A percentile compares a stretch with the other conserved stretches of the same genome.
These are phyloP conservation scores for Eurytoma californica DNA, from an alignment of 2,888 invertebrate species.

Conservation along the genomic window DNA sequence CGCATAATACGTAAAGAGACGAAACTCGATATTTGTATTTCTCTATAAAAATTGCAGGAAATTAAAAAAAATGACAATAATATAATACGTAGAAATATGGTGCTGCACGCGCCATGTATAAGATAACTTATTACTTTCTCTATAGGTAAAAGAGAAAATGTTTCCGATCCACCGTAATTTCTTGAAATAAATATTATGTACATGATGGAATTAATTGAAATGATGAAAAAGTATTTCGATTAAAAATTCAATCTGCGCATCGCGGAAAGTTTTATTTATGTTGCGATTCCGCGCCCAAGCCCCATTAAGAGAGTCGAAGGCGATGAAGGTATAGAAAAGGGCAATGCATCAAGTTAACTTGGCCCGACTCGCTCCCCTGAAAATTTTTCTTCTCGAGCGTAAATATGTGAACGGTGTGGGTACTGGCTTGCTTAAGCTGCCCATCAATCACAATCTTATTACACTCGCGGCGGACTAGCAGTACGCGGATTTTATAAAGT, in stretches of 20 bases:
- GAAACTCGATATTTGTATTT: too few species aligned
- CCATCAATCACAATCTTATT: slow-evolving; percentile 36
- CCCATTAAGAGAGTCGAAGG: neutral
- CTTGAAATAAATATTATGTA: too few species aligned
- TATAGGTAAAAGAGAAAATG: too few species aligned
- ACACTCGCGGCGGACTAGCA: neutral
- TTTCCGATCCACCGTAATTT: too few species aligned
- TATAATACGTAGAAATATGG: too few species aligned
- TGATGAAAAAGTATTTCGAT: neutral
- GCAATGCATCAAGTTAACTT: slow-evolving; percentile 23
- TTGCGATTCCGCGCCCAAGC: neutral
- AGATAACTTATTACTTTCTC: too few species aligned
- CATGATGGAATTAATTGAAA: neutral
- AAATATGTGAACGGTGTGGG: slow-evolving; percentile 18
- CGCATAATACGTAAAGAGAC: too few species aligned
- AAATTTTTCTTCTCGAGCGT: slow-evolving; percentile 3
- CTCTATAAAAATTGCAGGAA: too few species aligned
- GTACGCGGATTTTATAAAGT: neutral
- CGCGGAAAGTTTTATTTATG: neutral
- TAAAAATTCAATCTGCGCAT: neutral
- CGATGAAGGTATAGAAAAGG: neutral
- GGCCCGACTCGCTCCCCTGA: neutral
- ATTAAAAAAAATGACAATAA: too few species aligned
- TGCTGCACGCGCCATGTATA: too few species aligned
- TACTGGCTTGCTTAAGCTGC: slow-evolving; percentile 13